These are phyloP conservation scores for Anadara kagoshimensis DNA, from an alignment of 1,140 invertebrate genomes.

Conservation along the genomic window DNA sequence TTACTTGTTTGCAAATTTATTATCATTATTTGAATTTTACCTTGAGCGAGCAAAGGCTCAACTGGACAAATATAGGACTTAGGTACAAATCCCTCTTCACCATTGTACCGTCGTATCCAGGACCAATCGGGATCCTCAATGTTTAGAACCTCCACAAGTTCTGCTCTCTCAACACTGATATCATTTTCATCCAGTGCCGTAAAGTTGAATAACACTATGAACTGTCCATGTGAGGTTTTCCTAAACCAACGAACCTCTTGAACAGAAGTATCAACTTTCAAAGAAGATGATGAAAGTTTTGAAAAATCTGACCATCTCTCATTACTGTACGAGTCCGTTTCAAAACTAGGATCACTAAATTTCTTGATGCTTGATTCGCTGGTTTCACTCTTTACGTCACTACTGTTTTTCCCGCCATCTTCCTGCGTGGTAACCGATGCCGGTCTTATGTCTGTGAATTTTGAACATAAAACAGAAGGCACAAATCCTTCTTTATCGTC, in stretches of 20 bases:
- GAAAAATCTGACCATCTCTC: no score
- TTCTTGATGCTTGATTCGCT: no score
- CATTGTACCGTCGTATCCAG: slow-evolving; percentile 93
- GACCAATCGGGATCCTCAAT: slow-evolving; percentile 96
- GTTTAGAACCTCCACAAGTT: slow-evolving; percentile 95
- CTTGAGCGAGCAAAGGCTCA: slow-evolving; percentile 41
- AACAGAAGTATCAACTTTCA: no score
- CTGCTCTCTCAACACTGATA: slow-evolving; percentile 92
- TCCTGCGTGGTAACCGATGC: no score
- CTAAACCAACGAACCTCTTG: slow-evolving; percentile 78
- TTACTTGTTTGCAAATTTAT: no score
- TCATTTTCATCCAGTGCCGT: slow-evolving; percentile 95
- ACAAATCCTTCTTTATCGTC: slow-evolving; percentile 94
- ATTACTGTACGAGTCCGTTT: no score
- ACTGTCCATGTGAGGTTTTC: slow-evolving; percentile 92
- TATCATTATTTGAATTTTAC: slow-evolving; percentile 29
- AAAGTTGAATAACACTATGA: slow-evolving; percentile 94
- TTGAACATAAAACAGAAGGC: slow-evolving; percentile 76
- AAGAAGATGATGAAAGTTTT: no score
- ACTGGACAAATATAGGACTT: slow-evolving; percentile 90
- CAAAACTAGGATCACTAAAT: no score
- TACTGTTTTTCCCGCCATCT: no score
- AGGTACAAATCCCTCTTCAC: slow-evolving; percentile 96
- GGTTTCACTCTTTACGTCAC: no score
- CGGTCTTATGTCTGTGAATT: slow-evolving; percentile 6